Base-by-base conservation (phyloP, 2,888 invertebrate genomes). In the Gandaritis pyraliata region DNA sequence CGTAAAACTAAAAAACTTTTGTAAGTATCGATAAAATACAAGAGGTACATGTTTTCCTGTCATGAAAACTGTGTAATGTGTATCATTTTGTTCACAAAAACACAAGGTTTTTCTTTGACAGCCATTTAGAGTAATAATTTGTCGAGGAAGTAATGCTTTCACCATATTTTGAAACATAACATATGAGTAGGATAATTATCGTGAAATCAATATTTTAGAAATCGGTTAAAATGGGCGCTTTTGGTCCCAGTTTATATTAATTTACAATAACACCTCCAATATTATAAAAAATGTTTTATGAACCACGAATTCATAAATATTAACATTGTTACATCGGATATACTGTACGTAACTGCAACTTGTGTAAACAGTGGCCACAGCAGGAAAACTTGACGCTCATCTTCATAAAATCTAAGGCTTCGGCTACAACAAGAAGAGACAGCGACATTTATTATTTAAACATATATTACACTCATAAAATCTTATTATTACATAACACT, bases 31-130 rank as follows among this genome's bases (percentile, higher is more conserved):
- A 23, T 2, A 23, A 23, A 39, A 41, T 13, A 41, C 15, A 8
- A 8, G 1, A 41, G 8, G 7, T 15, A 13, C 15, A 71, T 74
- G 70, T 74, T 75, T 73, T 74, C 76, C 74, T 71, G 68, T 77
- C 66, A 77, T 76, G 76, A 70, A 68, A 70, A 75, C 73, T 69
- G 71, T 63, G 53, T 8, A 75, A 72, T 69, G 71, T 63, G 53
- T 8, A 23, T 18, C 12, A 12, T 45, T 10, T 11, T 15, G 0
- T 41, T 8, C 12, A 41, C 8, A 39, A 6, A 39, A 39, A 23
- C n/a, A 23, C 6, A 23, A 6, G 23, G 23, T 5, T 23, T 23
- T 23, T 23, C 4, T 23, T 2, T 23, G 2, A n/a, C n/a, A n/a
- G n/a, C n/a, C n/a, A n/a, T n/a, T n/a, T n/a, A n/a, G n/a, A n/a